Base-by-base conservation (phyloP, 2,113 vertebrate genomes). In the human region DNA sequence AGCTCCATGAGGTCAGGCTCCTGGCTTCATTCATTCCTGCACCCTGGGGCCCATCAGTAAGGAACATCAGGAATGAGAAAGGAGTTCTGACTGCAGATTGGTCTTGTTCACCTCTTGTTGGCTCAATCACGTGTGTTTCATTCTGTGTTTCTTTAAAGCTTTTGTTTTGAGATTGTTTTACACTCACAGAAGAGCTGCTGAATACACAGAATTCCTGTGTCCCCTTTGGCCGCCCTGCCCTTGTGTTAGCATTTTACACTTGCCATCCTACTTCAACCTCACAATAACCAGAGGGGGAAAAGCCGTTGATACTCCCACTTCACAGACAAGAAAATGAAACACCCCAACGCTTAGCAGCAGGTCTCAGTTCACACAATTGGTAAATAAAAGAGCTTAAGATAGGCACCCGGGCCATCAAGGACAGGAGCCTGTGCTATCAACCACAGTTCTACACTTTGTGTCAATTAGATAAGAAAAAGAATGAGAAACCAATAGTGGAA, bases 11-110 rank as follows among this genome's bases (percentile, higher is more conserved):
- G 25, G 13, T 43, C 52, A 20, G 8, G 40, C 25, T 50, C 73
- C 30, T 25, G 20, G 8, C 20, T 8, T 22, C 6, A 40, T 22
- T 23, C 16, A 52, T 59, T 22, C 17, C 14, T 30, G 20, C 2
- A 10, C 23, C 59, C 23, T 61, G 14, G 27, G 32, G 14, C 23
- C 30, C 3, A 1, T 20, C 18, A 2, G 17, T 4, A 43, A 50
- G 14, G 5, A 35, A 32, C 30, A 0, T 2, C 3, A 50, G 6
- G 43, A 52, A 43, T 5, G 35, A 14, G 25, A 27, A 72, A 40
- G 6, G 61, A 43, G 10, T 4, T 9, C 0, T 30, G 25, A 4
- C 2, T 0, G 6, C 14, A 27, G 8, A 4, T 4, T 0, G 10
- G 22, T 22, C 50, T 48, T 30, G 17, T 13, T 23, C 45, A 40